Evolutionary conservation across 2,113 vertebrate genomes (phyloP), one percentile per base, ranked within the genome.

Genomic region (Apteryx mantelli): DNA sequence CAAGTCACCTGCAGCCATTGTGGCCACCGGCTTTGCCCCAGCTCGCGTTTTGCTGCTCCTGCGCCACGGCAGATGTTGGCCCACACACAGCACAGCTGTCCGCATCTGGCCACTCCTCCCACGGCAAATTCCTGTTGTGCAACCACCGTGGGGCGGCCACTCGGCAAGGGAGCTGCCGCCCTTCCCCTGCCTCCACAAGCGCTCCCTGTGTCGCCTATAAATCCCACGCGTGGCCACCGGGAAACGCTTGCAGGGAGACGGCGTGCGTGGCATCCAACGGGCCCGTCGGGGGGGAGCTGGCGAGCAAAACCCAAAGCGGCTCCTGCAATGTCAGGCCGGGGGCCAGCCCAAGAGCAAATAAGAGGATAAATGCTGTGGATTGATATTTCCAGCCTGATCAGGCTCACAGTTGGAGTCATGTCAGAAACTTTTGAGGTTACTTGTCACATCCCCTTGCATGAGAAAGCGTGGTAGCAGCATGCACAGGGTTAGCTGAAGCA

Each of bases 161-260:
- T 58, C 56, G 8, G 55, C 28, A 19, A 48, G 46, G 40, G 48
- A 86, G 15, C 68, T 4, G 1, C 34, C 38, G 2, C 3, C 65
- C 63, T n/a, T 73, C 28, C 76, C 42, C 75, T 63, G 55, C 28
- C 25, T 46, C 52, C 26, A 36, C 65, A 11, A 2, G 34, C 58
- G 40, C 0, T 0, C 44, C 1, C 1, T 0, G 2, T 38, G 61
- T 76, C 0, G 5, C 17, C 40, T 68, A 50, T 74, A 93, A 88
- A 80, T 34, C 2, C 0, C 30, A 11, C 9, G 56, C 6, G 32
- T 5, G 56, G 9, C 30, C 17, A 9, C 56, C 17, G 30, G 30
- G 30, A 11, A 17, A 19, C 30, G 30, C 30, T 19, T 32, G 50
- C 32, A 3, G 60, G 1, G 11, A 42, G 58, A 63, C 11, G 0